Base-by-base conservation (phyloP, 2,113 vertebrate species). In the Lonchura striata region DNA sequence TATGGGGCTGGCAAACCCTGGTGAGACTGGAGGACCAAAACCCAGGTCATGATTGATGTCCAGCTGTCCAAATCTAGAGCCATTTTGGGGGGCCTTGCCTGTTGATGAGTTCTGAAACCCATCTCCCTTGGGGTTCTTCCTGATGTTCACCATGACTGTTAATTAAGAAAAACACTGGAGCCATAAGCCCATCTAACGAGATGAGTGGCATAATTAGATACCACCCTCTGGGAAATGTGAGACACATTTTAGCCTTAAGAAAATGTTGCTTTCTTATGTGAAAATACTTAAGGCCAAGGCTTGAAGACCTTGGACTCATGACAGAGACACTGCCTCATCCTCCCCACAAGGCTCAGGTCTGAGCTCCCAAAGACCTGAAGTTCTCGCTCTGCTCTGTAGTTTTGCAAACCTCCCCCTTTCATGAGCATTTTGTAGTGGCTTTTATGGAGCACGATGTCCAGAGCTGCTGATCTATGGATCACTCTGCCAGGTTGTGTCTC, bases 351-450 rank as follows among this genome's bases (percentile, higher is more conserved):
- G 49, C 79, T 85, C n/a, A 61, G 71, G 21, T 16, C 1, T 37
- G 30, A 81, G 25, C 15, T 74, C 52, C 50, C n/a, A 59, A 59
- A 42, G 30, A 46, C 35, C 23, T 27, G 54, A 63, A 28, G 11
- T 10, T 47, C n/a, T 12, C 19, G 4, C 35, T 75, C 35, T 1
- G 3, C 65, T 66, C 35, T 5, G 7, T 3, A 78, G 42, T 23
- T 82, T 42, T 82, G n/a, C 31, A 87, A 59, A 33, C 16, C 9
- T 56, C 8, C 20, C 8, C 11, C 8, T 59, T 60, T 22, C 39
- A 46, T 0, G 2, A 78, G 18, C 6, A 0, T 41, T 52, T 44
- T 28, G 49, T 2, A 0, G 1, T 17, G 71, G 19, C 18, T 88
- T 63, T 83, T 50, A 27, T 35, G 21, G 44, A 71, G 72, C 46